phyloP scores from a whole-genome alignment of 2,113 vertebrate species.

The Barbus barbus region DNA sequence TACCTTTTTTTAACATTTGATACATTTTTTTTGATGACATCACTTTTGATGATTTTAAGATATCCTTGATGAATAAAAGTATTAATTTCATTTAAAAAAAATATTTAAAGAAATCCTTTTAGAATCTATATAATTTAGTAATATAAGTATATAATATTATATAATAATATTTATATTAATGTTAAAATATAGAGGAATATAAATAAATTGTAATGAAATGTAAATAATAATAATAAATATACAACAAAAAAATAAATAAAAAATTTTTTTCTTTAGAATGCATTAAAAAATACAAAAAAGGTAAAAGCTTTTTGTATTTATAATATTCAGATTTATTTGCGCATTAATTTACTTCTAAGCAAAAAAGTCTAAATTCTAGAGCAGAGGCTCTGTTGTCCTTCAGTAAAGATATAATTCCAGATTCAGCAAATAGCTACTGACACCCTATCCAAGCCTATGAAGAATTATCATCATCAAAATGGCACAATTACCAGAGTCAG shows the following conservation, averaged over 20 bases:
- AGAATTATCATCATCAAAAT: conserved; percentile 80
- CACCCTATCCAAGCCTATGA: conserved; percentile 72
- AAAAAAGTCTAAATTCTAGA: background rate
- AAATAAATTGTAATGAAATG: background rate
- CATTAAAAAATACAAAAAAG: background rate
- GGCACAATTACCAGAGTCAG: conserved; percentile 74
- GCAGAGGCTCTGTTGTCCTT: background rate
- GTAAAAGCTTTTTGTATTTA: background rate
- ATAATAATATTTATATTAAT: background rate
- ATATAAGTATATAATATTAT: background rate
- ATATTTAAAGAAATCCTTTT: no score
- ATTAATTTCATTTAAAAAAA: background rate
- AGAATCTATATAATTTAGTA: background rate
- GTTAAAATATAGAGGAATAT: background rate
- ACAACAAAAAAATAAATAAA: background rate
- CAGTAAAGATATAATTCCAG: conserved; percentile 64
- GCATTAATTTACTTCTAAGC: background rate
- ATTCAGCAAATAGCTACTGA: conserved; percentile 68
- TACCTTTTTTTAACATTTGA: no score
- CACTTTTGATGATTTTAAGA: background rate
- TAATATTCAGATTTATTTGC: background rate
- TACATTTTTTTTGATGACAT: no score
- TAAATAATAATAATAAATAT: background rate
- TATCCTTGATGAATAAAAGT: background rate
- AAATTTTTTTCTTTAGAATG: background rate